A percentile compares a stretch with the other conserved stretches of the same genome.
phyloP scores from a whole-genome alignment of 2,797 vertebrate genomes.

The Poeciliopsis gracilis region DNA sequence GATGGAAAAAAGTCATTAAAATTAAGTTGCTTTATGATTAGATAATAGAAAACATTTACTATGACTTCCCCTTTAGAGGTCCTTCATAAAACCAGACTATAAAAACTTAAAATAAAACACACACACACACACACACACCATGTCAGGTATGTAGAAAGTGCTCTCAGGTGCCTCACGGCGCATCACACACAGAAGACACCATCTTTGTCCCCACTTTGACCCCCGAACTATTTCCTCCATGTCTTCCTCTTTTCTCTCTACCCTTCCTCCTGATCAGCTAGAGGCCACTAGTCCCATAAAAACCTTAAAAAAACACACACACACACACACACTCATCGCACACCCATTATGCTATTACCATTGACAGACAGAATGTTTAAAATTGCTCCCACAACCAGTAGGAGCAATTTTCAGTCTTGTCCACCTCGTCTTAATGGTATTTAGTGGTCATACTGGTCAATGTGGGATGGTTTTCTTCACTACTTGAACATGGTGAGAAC shows the following conservation, averaged over 20 bases:
- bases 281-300: no score
- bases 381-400: background rate
- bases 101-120: background rate
- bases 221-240: no score
- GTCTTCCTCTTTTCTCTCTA: no score
- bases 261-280: no score
- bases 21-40: slow-evolving; percentile 1
- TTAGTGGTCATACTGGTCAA: background rate
- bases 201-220: no score
- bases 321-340: background rate
- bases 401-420: background rate
- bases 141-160: background rate
- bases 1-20: background rate
- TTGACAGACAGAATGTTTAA: background rate
- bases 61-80: background rate
- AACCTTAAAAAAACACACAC: no score
- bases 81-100: background rate
- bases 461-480: background rate
- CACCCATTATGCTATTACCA: background rate
- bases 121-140: no score
- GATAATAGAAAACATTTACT: background rate
- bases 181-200: no score
- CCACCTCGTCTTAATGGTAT: background rate
- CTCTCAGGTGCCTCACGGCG: background rate
- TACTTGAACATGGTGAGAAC: background rate